Percentiles rank a stretch among this genome's conserved stretches.
These are phyloP conservation scores for Clepsis dumicolana DNA, from an alignment of 2,888 invertebrate genomes.

Conservation along the genomic window DNA sequence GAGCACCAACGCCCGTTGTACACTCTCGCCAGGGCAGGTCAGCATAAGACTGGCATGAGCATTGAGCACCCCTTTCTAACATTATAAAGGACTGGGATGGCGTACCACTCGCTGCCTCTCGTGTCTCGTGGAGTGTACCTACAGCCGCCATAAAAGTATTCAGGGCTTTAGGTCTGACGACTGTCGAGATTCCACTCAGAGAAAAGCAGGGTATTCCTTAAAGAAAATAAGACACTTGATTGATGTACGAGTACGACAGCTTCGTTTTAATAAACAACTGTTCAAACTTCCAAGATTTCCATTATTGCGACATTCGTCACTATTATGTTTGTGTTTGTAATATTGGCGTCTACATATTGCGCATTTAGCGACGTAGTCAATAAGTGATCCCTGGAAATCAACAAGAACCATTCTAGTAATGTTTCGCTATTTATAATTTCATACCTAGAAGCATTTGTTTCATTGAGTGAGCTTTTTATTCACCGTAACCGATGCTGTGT, in stretches of 20 bases:
- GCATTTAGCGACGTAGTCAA: conserved; percentile 12
- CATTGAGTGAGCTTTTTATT: conserved; percentile 11
- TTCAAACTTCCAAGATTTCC: conserved; percentile 6
- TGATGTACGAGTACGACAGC: conserved; percentile 8
- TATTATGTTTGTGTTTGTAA: conserved; percentile 19
- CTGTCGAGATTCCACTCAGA: conserved; percentile 36
- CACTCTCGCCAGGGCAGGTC: background rate
- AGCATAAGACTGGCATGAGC: background rate
- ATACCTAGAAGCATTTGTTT: conserved; percentile 27
- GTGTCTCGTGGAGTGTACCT: background rate
- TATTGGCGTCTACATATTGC: conserved; percentile 26
- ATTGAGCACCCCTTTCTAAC: background rate
- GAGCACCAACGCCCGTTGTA: background rate
- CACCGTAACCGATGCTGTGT: background rate
- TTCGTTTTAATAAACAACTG: conserved; percentile 27
- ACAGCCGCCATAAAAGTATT: conserved; percentile 15
- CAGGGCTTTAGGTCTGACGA: conserved; percentile 35
- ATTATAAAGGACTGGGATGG: background rate
- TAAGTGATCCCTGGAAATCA: background rate
- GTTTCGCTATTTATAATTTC: conserved; percentile 14
- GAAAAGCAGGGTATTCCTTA: conserved; percentile 38
- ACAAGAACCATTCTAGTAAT: background rate
- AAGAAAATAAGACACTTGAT: conserved; percentile 28
- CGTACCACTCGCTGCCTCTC: background rate
- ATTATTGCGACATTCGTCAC: conserved; percentile 14